phyloP scores from a whole-genome alignment of 2,113 vertebrate species.

The Saccopteryx bilineata region DNA sequence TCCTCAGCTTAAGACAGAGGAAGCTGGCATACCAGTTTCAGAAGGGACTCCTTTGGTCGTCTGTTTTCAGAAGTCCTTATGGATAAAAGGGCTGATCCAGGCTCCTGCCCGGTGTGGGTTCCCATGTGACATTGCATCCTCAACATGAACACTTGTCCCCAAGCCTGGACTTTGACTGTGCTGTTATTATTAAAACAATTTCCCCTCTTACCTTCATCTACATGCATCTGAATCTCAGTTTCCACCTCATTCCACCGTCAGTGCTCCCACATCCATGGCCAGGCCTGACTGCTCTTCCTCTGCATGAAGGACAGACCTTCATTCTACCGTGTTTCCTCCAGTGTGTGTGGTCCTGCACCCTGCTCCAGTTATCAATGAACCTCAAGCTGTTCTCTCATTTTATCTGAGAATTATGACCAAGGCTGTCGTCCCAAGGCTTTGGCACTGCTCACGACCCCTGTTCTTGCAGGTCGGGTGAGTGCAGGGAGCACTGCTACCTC shows the following conservation, averaged over 20 bases:
- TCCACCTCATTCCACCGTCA: not conserved
- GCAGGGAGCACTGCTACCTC: not conserved
- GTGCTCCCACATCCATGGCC: no score
- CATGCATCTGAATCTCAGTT: not conserved
- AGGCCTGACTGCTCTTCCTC: not conserved
- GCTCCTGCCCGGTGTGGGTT: not conserved
- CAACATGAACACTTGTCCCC: not conserved
- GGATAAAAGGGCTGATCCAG: not conserved
- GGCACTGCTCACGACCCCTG: no score
- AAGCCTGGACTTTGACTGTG: not conserved
- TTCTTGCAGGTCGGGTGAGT: not conserved
- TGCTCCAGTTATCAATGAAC: not conserved
- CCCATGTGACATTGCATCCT: not conserved
- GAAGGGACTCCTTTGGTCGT: no score
- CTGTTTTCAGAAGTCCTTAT: not conserved
- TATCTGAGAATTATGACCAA: not conserved
- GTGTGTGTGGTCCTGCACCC: no score
- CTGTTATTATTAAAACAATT: not conserved
- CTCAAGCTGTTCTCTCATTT: not conserved
- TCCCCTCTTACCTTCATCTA: not conserved
- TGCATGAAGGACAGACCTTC: not conserved
- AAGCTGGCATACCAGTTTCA: not conserved
- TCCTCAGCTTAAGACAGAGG: not conserved
- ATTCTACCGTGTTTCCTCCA: no score
- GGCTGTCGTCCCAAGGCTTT: not conserved